Base-by-base conservation (phyloP, 2,113 vertebrate species). In the Oxygymnocypris stewartii region DNA sequence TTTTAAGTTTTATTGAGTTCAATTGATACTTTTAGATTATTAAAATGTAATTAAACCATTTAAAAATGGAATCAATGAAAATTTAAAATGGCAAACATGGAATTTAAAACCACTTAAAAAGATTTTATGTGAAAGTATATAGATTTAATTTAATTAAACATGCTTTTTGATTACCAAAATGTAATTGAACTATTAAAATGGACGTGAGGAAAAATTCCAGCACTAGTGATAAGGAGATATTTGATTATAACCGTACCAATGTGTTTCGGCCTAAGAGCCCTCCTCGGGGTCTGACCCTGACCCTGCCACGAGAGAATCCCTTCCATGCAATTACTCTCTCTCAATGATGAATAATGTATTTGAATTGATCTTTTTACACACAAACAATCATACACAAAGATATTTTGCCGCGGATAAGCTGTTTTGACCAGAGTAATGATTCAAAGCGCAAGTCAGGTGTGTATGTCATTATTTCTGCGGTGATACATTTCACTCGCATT, bases 261-360 rank as follows among this genome's bases (percentile, higher is more conserved):
- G 28, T 31, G 28, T 31, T 31, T 31, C 28, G 28, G 28, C 28
- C 28, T 31, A 31, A n/a, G n/a, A n/a, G n/a, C n/a, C n/a, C n/a
- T n/a, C n/a, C n/a, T n/a, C n/a, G n/a, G n/a, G n/a, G n/a, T n/a
- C n/a, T n/a, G n/a, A n/a, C n/a, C n/a, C n/a, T n/a, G n/a, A n/a
- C n/a, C n/a, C n/a, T n/a, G 78, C 65, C n/a, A 14, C 61, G 31
- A 40, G 37, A 75, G 20, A 73, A 40, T 11, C 31, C 35, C 3
- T 73, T 28, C 7, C n/a, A 16, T 40, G 31, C 35, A 40, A 71
- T 71, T 84, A 28, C 35, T 88, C 75, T 31, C 86, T 93, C 88
- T 93, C 84, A 91, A 92, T 93, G 88, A 93, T 94, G 92, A 89
- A 94, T 94, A 87, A 85, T 84, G 49, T 40, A 71, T 31, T 42